Base-by-base conservation (phyloP, 2,797 vertebrate species). In the Galaxias olidus region DNA sequence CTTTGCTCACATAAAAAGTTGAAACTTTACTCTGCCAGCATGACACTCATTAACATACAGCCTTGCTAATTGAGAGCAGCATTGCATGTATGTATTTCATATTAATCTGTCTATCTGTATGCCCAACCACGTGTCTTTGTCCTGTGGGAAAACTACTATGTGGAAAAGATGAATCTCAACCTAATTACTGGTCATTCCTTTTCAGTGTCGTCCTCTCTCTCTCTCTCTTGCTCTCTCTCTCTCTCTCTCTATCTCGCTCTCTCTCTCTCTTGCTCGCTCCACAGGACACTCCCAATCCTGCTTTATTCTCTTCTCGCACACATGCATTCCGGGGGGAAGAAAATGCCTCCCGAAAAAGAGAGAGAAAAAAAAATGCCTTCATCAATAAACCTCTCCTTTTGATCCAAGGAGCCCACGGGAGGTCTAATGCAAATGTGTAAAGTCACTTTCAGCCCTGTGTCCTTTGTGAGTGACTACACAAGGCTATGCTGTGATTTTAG, bases 161-260 rank as follows among this genome's bases (percentile, higher is more conserved):
- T 19, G 2, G 19, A 7, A 45, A 13, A 12, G 43, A 19, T 45
- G 15, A 18, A 46, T 41, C 17, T 9, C 40, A 0, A 11, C 8
- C 10, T 59, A 18, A 46, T 59, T 46, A 19, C 11, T 17, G 17
- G 12, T 19, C 12, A 45, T 20, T 18, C 17, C 8, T 19, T 59
- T 18, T 18, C 43, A 20, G 13, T 13, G 42, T 47, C 45, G 9
- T 14, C 9, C 8, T 47, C 45, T 47, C 45, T 47, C 45, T 47
- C 45, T 47, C 45, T 47, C 45, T 47, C n/a, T n/a, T n/a, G n/a
- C 18, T 8, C 15, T 9, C 43, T 58, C 9, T 44, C 12, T 61
- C 59, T 50, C 47, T 40, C 42, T 63, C 61, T 54, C 42, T 46
- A 9, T 43, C 49, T 63, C 50, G 45, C 19, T 64, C 43, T 12